Evolutionary conservation across 2,797 vertebrate genomes (phyloP).

Genomic region (Alca torda): DNA sequence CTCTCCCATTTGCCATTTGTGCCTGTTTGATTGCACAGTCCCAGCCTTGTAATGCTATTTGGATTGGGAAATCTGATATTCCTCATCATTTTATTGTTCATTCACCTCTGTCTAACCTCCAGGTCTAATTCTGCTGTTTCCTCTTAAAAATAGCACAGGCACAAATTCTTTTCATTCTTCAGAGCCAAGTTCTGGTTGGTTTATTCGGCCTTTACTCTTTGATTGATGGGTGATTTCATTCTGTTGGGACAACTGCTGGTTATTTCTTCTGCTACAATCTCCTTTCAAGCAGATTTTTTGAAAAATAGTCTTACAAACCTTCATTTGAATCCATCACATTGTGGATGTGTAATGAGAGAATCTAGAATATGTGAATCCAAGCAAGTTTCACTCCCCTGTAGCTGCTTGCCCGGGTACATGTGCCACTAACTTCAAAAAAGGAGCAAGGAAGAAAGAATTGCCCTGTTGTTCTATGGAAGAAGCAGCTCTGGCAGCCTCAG

Average conservation of each 20-base stretch:
- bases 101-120: neutral
- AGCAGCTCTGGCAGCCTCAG: neutral
- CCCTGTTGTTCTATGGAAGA: neutral
- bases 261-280: neutral
- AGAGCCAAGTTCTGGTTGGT: neutral
- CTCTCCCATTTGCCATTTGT: neutral
- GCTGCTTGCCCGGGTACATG: neutral
- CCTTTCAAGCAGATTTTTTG: neutral
- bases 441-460: neutral
- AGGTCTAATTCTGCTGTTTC: neutral
- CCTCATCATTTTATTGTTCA: neutral
- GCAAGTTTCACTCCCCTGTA: neutral
- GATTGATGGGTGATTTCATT: neutral
- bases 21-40: neutral
- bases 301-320: neutral
- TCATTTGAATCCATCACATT: neutral
- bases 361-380: neutral
- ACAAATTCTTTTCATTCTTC: neutral
- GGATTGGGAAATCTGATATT: neutral
- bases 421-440: neutral
- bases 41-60: neutral
- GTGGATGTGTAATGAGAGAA: fast-evolving
- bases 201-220: neutral
- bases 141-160: neutral
- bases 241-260: neutral